Percentiles rank a stretch among this genome's conserved stretches.
These are phyloP conservation scores for Bombycilla garrulus DNA, from an alignment of 2,113 vertebrate species.

Conservation along the genomic window DNA sequence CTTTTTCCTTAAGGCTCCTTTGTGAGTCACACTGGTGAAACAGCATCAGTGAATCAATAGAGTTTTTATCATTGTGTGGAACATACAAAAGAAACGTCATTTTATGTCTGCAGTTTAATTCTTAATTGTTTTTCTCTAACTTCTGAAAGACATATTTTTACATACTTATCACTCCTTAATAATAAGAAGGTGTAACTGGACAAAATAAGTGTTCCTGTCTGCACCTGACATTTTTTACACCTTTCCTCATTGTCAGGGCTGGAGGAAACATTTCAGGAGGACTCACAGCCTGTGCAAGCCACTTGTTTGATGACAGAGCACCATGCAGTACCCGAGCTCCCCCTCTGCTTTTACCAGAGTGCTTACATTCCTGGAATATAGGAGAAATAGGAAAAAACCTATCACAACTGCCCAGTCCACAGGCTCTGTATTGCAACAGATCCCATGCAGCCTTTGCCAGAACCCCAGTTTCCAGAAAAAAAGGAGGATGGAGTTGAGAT, in stretches of 20 bases:
- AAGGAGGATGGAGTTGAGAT: background rate
- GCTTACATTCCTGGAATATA: fast-evolving
- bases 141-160: background rate
- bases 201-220: background rate
- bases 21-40: background rate
- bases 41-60: background rate
- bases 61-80: background rate
- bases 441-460: background rate
- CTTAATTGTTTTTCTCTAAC: background rate
- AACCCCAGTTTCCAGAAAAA: background rate
- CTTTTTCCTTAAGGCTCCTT: background rate
- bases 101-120: background rate
- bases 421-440: background rate
- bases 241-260: background rate
- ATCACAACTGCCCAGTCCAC: background rate
- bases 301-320: too few species aligned
- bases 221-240: background rate
- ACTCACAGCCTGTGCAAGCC: background rate
- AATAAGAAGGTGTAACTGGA: background rate
- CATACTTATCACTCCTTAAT: background rate
- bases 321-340: background rate
- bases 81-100: background rate
- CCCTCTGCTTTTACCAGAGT: background rate
- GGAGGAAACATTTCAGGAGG: background rate
- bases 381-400: background rate